These are phyloP conservation scores for Clanis bilineata DNA, from an alignment of 2,888 invertebrate species.

Conservation along the genomic window DNA sequence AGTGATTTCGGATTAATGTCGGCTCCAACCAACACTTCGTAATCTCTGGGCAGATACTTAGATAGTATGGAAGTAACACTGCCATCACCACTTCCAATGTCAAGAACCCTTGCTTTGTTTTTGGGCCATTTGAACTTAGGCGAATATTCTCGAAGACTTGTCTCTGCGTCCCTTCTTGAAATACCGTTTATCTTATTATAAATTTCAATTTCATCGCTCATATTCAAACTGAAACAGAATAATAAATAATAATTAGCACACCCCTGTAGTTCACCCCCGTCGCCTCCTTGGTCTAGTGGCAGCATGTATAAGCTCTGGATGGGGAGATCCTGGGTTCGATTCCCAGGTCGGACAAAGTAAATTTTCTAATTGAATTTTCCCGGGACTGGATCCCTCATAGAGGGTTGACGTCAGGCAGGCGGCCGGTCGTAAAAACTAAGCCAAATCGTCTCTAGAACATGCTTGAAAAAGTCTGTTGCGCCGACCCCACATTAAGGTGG, in stretches of 20 bases:
- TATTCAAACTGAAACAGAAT: constrained; percentile 11
- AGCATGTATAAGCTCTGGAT: no score
- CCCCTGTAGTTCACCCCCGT: no score
- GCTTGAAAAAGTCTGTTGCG: no score
- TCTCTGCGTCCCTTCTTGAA: constrained; percentile 2
- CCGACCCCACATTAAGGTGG: no score
- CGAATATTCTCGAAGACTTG: constrained; percentile 9
- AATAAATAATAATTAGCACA: not conserved
- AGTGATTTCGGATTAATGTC: constrained; percentile 15
- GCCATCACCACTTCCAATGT: constrained; percentile 25
- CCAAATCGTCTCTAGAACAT: no score
- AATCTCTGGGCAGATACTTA: constrained; percentile 12
- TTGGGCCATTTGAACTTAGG: constrained; percentile 14
- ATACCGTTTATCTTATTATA: constrained; percentile 1
- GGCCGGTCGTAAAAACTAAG: no score
- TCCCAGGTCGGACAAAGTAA: no score
- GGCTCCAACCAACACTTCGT: constrained; percentile 9
- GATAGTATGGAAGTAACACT: constrained; percentile 19
- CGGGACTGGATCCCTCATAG: no score
- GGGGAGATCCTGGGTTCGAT: no score
- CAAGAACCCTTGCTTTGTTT: constrained; percentile 9
- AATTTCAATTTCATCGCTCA: constrained; percentile 10
- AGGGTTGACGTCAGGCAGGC: no score
- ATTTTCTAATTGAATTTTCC: no score
- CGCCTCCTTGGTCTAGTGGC: no score